Percentiles rank a stretch among this genome's conserved stretches.
These are phyloP conservation scores for Perognathus longimembris DNA, from an alignment of 2,113 vertebrate genomes.

Conservation along the genomic window DNA sequence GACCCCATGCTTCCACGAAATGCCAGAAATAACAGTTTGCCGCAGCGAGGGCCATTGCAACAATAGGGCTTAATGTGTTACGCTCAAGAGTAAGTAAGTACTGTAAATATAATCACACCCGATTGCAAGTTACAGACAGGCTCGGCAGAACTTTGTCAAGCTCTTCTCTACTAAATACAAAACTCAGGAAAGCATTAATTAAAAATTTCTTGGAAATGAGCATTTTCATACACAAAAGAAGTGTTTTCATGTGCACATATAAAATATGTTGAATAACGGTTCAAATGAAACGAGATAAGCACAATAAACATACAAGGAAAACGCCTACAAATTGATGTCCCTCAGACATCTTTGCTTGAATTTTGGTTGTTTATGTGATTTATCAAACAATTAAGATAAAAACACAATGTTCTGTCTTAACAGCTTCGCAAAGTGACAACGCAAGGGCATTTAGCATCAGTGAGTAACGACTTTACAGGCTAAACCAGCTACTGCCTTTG, in stretches of 20 bases:
- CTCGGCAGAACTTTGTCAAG: conserved; percentile 23
- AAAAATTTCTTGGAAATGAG: conserved; percentile 41
- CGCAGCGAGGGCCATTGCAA: conserved; percentile 64
- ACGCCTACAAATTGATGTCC: background rate
- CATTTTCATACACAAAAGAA: conserved; percentile 13
- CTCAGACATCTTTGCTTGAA: conserved; percentile 27
- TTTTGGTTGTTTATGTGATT: conserved; percentile 1
- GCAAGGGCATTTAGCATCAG: background rate
- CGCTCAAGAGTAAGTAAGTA: conserved; percentile 44
- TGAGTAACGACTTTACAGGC: conserved; percentile 1
- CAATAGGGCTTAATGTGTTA: conserved; percentile 63
- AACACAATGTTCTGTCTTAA: conserved; percentile 2
- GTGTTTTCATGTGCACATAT: background rate
- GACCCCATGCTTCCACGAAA: conserved; percentile 67
- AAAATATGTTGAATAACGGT: background rate
- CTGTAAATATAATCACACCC: conserved; percentile 45
- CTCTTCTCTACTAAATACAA: conserved; percentile 46
- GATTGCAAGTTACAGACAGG: conserved; percentile 44
- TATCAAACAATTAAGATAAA: conserved; percentile 21
- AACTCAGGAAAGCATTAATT: conserved; percentile 48
- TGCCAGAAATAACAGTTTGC: conserved; percentile 76
- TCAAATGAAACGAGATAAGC: conserved; percentile 44
- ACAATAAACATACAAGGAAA: conserved; percentile 13
- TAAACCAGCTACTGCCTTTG: background rate
- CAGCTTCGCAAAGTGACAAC: background rate